Base-by-base conservation (phyloP, 2,113 vertebrate species). In the Piprites chloris region DNA sequence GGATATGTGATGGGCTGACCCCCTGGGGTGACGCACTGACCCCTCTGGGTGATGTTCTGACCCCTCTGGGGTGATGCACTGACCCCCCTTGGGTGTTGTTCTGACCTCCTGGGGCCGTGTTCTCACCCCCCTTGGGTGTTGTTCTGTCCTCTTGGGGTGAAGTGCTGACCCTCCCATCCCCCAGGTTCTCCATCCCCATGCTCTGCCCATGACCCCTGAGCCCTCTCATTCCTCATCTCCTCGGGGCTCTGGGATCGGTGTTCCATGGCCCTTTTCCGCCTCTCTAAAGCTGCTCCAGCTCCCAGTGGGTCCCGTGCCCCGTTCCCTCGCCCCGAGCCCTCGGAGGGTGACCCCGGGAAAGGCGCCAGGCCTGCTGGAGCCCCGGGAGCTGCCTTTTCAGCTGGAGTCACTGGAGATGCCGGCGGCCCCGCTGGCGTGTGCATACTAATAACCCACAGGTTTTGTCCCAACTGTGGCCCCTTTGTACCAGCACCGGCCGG, bases 321-420 rank as follows among this genome's bases (percentile, higher is more conserved):
- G 55, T 90, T 88, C 84, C 87, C 95, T 63, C 5, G 22, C 68
- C 82, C 82, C 18, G 3, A 28, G 55, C 35, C 68, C 80, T 41
- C 1, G 4, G 42, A 59, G 82, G 68, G 73, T 63, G 49, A 69
- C 53, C 53, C 50, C 62, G 19, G 87, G 76, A 30, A 32, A 14
- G 79, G 10, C 0, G 26, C 77, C 53, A 9, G 78, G 59, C n/a
- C 93, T 67, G 77, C 46, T 8, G 89, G 84, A 72, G 11, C 66
- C 86, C 56, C 16, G 2, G 1, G 55, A 77, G 93, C 77, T 91
- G 94, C 84, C 94, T 91, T 94, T 94, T 61, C 94, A 66, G 82
- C 95, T 52, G 89, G 79, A 95, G 87, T 89, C 91, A 76, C 79
- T 76, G 93, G 83, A 73, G 93, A 44, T 82, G 89, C 75, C 12